Evolutionary conservation across 2,113 vertebrate species (phyloP).

Genomic region (Smithornis capensis): DNA sequence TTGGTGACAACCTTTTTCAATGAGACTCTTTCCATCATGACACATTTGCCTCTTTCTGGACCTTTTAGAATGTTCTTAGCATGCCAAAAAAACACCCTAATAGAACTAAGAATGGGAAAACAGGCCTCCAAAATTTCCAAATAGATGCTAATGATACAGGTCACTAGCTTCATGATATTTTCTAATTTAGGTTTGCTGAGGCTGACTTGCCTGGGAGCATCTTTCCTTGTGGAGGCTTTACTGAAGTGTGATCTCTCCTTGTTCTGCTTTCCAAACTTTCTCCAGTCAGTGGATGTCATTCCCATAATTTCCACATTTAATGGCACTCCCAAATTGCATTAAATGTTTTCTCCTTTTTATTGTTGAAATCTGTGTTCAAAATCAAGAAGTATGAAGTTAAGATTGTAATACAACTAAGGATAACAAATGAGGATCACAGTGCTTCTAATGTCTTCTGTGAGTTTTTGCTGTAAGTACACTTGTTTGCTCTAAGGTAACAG

Average conservation of each 20-base stretch:
- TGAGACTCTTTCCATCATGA: not conserved
- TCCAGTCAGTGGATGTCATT: not conserved
- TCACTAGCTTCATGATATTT: not conserved
- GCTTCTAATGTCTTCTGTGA: not conserved
- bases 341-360: not conserved
- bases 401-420: not conserved
- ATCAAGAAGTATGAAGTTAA: not conserved
- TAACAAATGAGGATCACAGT: not conserved
- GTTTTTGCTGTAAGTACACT: not conserved
- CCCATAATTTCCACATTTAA: not conserved
- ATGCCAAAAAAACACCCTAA: not conserved
- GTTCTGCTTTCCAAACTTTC: not conserved
- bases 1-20: not conserved
- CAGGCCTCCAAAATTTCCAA: not conserved
- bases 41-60: not conserved
- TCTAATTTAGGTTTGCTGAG: not conserved
- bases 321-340: not conserved
- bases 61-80: not conserved
- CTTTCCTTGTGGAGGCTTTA: accelerated
- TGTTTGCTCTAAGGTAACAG: not conserved
- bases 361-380: not conserved
- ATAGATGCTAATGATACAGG: not conserved
- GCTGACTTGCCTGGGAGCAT: not conserved
- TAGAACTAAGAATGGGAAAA: not conserved
- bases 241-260: not conserved